Percentiles rank a stretch among this genome's conserved stretches.
phyloP scores from a whole-genome alignment of 2,113 vertebrate species.

The Notarius quadriscutis region DNA sequence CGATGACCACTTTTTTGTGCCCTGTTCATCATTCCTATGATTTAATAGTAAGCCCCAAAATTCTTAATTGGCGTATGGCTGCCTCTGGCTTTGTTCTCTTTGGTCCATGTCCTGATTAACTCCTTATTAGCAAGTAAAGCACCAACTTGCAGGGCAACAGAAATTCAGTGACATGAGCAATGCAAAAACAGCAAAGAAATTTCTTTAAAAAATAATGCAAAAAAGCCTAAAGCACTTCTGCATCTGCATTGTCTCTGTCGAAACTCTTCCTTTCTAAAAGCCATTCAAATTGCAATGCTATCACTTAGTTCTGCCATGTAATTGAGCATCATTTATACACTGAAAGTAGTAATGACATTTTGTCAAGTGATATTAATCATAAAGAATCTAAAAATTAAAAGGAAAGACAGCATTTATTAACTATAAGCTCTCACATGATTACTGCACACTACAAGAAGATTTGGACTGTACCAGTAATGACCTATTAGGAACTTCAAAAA shows the following conservation, averaged over 20 bases:
- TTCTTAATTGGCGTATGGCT: no score
- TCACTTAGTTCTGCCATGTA: background rate
- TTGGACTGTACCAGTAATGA: background rate
- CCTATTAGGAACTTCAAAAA: background rate
- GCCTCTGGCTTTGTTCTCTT: background rate
- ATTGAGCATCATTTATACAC: background rate
- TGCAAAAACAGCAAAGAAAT: background rate
- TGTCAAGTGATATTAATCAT: background rate
- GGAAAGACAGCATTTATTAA: background rate
- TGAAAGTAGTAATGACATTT: background rate
- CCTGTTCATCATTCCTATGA: no score
- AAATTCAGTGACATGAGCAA: slow-evolving; percentile 19
- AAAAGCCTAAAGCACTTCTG: slow-evolving; percentile 1
- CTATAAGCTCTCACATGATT: background rate
- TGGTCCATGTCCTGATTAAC: slow-evolving; percentile 29
- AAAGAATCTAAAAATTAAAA: background rate
- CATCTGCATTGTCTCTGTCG: background rate
- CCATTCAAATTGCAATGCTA: no score
- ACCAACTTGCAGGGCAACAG: slow-evolving; percentile 19
- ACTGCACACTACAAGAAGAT: background rate
- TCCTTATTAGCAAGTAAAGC: slow-evolving; percentile 14
- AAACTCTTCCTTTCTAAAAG: background rate
- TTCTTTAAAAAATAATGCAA: background rate
- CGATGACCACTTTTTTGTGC: no score
- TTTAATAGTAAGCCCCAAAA: no score